Evolutionary conservation across 1,140 invertebrate species (phyloP), one percentile per base, ranked within the genome.

Genomic region (Drosophila neocordata): DNA sequence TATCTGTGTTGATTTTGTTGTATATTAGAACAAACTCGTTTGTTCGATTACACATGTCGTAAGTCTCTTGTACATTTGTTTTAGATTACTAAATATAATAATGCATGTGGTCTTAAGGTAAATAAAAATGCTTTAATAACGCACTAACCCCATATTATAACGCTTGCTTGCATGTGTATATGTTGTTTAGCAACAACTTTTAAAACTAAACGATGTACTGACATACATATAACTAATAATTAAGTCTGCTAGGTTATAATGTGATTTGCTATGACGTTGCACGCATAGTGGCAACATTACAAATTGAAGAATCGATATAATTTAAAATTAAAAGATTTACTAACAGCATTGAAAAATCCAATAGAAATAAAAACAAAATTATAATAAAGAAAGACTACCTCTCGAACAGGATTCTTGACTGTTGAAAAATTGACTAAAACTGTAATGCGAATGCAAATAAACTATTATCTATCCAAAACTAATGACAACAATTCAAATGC

Each of bases 151-250:
- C 48, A 60, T 72, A 74, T 69, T 56, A 64, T 61, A 48, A 73
- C 68, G 68, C 76, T 59, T 72, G 65, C 73, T 68, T 87, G 83
- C 83, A 89, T 89, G 84, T 89, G 84, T 89, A 89, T 89, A 89
- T 57, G 84, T 89, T 89, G 85, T 89, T 72, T 68, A 62, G 64
- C 53, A 62, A 82, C 58, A 66, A 59, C 59, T 59, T 22, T 27
- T 24, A 65, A 55, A 69, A 64, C 51, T 55, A 64, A 79, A 87
- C 60, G 27, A 31, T 6, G 27, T 31, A 31, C 27, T 31, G 35
- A 59, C 63, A 31, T 18, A 31, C 24, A 12, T 34, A 56, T 20
- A 34, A 41, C 58, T 20, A 73, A 38, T 59, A 51, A 37, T 18
- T 78, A 62, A 61, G 70, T 55, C 62, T 75, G 53, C 61, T 77